Percentiles rank a stretch among this genome's conserved stretches.
These are phyloP conservation scores for Muscina levida DNA, from an alignment of 2,888 invertebrate genomes.

Conservation along the genomic window DNA sequence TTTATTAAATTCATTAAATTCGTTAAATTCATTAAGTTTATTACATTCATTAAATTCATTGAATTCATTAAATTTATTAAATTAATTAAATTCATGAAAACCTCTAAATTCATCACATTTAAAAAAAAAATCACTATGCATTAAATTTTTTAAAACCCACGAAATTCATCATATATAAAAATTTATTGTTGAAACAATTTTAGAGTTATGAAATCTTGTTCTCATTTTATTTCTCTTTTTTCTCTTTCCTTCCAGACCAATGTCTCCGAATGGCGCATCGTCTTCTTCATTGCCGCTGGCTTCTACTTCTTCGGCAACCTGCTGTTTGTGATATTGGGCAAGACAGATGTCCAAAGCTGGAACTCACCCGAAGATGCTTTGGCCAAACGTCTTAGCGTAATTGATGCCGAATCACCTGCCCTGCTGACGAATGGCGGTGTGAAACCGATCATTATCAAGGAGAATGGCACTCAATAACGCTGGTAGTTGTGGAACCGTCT, in stretches of 20 bases:
- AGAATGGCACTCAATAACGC: slow-evolving; percentile 62
- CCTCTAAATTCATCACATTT: too few relatives aligned
- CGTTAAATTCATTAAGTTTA: too few relatives aligned
- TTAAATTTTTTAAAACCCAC: too few relatives aligned
- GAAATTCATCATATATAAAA: too few relatives aligned
- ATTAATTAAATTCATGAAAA: too few relatives aligned
- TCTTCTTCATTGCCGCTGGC: slow-evolving; percentile 82
- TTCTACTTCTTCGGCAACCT: slow-evolving; percentile 82
- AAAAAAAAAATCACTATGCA: too few relatives aligned
- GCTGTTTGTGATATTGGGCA: slow-evolving; percentile 82
- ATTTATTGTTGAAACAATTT: too few relatives aligned
- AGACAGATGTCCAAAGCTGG: slow-evolving; percentile 83
- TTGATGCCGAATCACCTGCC: slow-evolving; percentile 67
- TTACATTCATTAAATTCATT: too few relatives aligned
- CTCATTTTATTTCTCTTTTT: not conserved
- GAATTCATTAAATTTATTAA: too few relatives aligned
- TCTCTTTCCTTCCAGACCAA: slow-evolving; percentile 71
- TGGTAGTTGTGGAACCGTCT: not conserved
- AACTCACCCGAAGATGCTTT: slow-evolving; percentile 80
- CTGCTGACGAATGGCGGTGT: slow-evolving; percentile 63
- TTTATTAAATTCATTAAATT: too few relatives aligned
- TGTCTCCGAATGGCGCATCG: slow-evolving; percentile 81
- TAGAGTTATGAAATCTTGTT: too few relatives aligned
- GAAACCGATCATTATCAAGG: slow-evolving; percentile 60
- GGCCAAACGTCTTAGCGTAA: slow-evolving; percentile 59